These are phyloP conservation scores for Ciconia maguari DNA, from an alignment of 2,113 vertebrate genomes.

Conservation along the genomic window DNA sequence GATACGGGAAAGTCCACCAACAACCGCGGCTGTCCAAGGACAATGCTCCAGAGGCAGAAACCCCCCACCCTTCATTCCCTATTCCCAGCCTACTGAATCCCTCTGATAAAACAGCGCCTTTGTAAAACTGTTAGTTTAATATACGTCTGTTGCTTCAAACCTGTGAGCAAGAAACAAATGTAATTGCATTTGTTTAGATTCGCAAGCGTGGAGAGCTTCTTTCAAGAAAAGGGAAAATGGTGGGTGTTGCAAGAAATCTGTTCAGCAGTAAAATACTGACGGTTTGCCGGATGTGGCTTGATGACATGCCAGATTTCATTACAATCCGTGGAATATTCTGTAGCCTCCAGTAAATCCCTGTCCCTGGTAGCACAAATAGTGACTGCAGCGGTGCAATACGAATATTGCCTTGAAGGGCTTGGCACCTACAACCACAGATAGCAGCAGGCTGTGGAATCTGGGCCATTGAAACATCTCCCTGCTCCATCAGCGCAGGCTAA, in stretches of 20 bases:
- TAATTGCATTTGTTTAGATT: conserved; percentile 28
- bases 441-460: background rate
- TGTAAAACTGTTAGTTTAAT: background rate
- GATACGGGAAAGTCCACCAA: background rate
- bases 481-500: background rate
- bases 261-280: conserved; percentile 53
- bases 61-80: background rate
- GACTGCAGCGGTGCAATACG: background rate
- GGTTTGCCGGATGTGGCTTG: conserved; percentile 46
- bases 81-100: background rate
- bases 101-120: background rate
- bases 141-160: conserved; percentile 13
- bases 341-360: conserved; percentile 57
- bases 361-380: conserved; percentile 15
- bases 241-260: conserved; percentile 55
- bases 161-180: background rate
- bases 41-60: background rate
- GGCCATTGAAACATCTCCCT: background rate
- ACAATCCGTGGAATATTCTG: background rate
- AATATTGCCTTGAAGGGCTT: background rate
- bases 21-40: background rate
- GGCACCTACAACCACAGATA: background rate
- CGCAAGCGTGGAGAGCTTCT: conserved; percentile 10
- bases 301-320: conserved; percentile 60
- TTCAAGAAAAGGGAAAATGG: conserved; percentile 37